Evolutionary conservation across 2,797 vertebrate genomes (phyloP).

Genomic region (Peromyscus aztecus): DNA sequence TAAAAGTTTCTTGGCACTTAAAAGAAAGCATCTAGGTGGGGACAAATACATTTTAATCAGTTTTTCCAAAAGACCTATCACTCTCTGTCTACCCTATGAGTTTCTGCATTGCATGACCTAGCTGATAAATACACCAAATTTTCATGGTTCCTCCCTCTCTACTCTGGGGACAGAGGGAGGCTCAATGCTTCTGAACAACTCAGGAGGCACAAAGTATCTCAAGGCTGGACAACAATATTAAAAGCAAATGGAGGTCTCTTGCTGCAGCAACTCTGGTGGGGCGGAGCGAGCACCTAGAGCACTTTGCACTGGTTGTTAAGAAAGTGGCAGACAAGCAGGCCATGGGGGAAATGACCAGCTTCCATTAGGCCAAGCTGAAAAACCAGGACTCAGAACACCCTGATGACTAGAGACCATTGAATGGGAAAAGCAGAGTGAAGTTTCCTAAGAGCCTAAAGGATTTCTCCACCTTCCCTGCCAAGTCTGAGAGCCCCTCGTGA

Average conservation of each 20-base stretch:
- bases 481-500: background rate
- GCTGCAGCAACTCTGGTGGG: background rate
- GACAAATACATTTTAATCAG: constrained; percentile 58
- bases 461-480: background rate
- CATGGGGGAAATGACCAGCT: background rate
- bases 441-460: background rate
- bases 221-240: background rate
- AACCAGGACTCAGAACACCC: background rate
- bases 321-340: background rate
- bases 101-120: background rate
- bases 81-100: background rate
- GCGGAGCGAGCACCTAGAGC: background rate
- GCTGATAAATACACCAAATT: background rate
- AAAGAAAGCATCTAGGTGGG: background rate
- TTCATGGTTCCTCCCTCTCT: background rate
- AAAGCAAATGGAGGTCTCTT: background rate
- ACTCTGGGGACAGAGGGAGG: background rate
- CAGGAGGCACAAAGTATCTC: background rate
- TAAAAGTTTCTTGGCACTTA: background rate
- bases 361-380: background rate
- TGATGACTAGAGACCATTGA: background rate
- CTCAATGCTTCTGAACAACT: background rate
- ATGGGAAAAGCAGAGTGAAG: background rate
- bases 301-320: background rate
- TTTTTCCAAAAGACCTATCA: constrained; percentile 34